Conservation (phyloP, 2,113 vertebrate genomes). For the Megalops atlanticus region DNA sequence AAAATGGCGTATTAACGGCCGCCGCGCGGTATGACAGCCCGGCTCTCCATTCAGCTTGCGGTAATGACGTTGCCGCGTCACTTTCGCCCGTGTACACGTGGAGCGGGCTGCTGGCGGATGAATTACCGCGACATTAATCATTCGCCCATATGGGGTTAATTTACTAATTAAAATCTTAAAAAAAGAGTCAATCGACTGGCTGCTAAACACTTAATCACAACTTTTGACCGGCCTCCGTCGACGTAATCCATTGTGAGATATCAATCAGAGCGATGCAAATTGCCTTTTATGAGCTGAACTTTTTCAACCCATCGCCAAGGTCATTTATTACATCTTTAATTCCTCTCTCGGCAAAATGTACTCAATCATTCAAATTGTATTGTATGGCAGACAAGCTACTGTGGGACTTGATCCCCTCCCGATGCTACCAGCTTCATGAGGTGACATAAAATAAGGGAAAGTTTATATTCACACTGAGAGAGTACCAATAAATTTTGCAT, state of each 20-base stretch:
- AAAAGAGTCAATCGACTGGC: slow-evolving; percentile 85
- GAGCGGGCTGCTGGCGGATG: slow-evolving; percentile 50
- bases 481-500: slow-evolving; percentile 62
- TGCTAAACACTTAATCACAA: slow-evolving; percentile 81
- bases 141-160: slow-evolving; percentile 83
- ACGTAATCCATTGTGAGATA: slow-evolving; percentile 68
- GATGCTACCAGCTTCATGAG: slow-evolving; percentile 24
- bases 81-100: slow-evolving; percentile 33
- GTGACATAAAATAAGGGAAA: slow-evolving; percentile 43
- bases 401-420: neutral
- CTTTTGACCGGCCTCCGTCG: slow-evolving; percentile 68
- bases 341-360: slow-evolving; percentile 45
- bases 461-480: slow-evolving; percentile 46
- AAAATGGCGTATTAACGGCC: slow-evolving; percentile 52
- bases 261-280: slow-evolving; percentile 63
- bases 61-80: slow-evolving; percentile 68
- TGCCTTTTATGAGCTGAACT: slow-evolving; percentile 45
- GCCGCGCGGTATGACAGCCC: slow-evolving; percentile 55
- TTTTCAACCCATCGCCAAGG: slow-evolving; percentile 48
- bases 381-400: slow-evolving; percentile 27
- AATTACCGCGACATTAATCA: slow-evolving; percentile 86
- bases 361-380: slow-evolving; percentile 58
- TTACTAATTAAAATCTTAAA: slow-evolving; percentile 95
- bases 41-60: slow-evolving; percentile 49
- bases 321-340: slow-evolving; percentile 57